Evolutionary conservation across 1,140 invertebrate species (phyloP), one percentile per base, ranked within the genome.

Genomic region (Tetragonula clypearis): DNA sequence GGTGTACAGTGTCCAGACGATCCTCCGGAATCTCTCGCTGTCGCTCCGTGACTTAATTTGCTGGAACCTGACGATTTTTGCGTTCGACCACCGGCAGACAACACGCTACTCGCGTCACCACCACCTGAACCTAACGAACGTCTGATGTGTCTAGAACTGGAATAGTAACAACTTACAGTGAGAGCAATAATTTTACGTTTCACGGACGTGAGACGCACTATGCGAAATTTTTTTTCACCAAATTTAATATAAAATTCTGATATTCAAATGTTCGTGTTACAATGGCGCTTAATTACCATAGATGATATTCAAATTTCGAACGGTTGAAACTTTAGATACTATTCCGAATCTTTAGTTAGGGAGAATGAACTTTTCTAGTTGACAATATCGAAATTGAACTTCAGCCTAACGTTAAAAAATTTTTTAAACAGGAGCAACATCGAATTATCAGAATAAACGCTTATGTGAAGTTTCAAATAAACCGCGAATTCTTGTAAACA

Each of bases 1-100:
- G 97, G 97, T 49, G 97, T 97, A 92, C 97, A 97, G 92, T 97
- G 97, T 0, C 97, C 97, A 71, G 97, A 97, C 2, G 97, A 97
- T 26, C 97, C 97, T 15, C 97, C 97, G 0, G 97, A 97, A 91
- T 97, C 97, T 21, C 97, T 95, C 55, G 94, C 94, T 53, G 93
- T 95, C 69, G 94, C 94, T 23, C 94, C 94, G 76, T 95, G 94
- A 87, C 94, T 95, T 66, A 95, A 87, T 90, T 95, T 95, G 84
- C 94, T 95, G 11, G 94, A 95, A 65, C 94, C 94, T 55, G 94
- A 95, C 17, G 94, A 95, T 80, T 95, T 95, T 56, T 95, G 94
- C 0, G 95, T 95, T 68, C 94, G 86, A 78, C 94, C 94, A 76
- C 94, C 93, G 3, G 94, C 95, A 1, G 94, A 95, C 77, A 95